Percentiles rank a stretch among this genome's conserved stretches.
phyloP scores from a whole-genome alignment of 2,113 vertebrate genomes.

The Copsychus sechellarum region DNA sequence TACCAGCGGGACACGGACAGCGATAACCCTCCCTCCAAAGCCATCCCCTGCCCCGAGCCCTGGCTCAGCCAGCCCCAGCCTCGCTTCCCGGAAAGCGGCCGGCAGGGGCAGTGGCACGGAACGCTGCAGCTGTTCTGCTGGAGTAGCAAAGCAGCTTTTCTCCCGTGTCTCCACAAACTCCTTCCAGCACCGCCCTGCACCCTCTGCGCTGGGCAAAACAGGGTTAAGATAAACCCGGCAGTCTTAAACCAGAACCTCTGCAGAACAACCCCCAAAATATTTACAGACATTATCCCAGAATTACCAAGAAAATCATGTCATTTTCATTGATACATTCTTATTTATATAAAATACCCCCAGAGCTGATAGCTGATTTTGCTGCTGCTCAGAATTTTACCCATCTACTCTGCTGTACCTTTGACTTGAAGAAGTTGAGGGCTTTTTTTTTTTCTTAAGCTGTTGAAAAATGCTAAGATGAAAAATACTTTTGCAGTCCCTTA shows the following conservation, averaged over 20 bases:
- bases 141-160: background rate
- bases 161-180: background rate
- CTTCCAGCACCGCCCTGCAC: fast-evolving
- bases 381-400: background rate
- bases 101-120: background rate
- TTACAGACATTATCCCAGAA: background rate
- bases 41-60: background rate
- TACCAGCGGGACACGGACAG: background rate
- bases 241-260: background rate
- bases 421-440: background rate
- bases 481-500: background rate
- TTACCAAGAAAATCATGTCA: background rate
- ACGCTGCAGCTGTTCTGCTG: background rate
- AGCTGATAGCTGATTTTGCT: background rate
- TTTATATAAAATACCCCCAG: background rate
- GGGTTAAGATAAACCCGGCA: background rate
- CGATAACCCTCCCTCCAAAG: background rate
- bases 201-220: fast-evolving
- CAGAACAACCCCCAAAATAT: background rate
- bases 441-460: background rate
- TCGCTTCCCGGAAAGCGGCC: fast-evolving
- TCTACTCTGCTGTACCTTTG: background rate
- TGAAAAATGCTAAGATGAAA: background rate
- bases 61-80: background rate
- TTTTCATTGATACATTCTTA: background rate